phyloP scores from a whole-genome alignment of 2,113 vertebrate species.

The Ctenomys sociabilis region DNA sequence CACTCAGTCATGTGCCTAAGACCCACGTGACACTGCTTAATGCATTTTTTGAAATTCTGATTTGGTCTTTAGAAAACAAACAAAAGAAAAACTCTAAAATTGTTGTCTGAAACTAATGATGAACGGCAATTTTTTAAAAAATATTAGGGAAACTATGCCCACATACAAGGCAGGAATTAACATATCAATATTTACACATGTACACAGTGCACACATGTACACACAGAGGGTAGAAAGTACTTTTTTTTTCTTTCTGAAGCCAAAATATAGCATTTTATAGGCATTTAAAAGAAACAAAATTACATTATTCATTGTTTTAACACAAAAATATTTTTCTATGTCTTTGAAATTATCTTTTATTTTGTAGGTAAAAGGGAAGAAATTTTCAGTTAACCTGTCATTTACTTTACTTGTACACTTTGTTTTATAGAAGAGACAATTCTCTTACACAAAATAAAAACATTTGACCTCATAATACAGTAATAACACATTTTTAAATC shows the following conservation, averaged over 20 bases:
- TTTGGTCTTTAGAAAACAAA: conserved; percentile 52
- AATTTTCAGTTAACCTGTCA: neutral
- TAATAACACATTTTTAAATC: neutral
- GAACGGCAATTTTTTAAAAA: neutral
- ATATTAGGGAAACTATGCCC: no score
- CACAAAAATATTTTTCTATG: neutral
- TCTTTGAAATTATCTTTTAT: conserved; percentile 29
- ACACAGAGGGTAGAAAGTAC: neutral
- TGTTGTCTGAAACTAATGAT: conserved; percentile 63
- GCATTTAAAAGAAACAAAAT: conserved; percentile 7
- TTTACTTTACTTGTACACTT: neutral
- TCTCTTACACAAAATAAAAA: neutral
- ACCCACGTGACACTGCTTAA: conserved; percentile 49
- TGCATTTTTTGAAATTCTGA: conserved; percentile 61
- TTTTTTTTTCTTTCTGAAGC: neutral
- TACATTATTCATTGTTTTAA: neutral
- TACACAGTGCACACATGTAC: neutral
- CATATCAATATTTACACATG: neutral
- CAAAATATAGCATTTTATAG: neutral
- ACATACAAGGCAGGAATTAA: neutral
- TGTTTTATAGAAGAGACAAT: neutral
- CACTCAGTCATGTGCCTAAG: conserved; percentile 50
- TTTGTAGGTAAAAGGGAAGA: neutral
- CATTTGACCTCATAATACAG: neutral
- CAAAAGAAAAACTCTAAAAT: conserved; percentile 44